phyloP scores from a whole-genome alignment of 2,113 vertebrate genomes.

The Tylochromis polylepis region DNA sequence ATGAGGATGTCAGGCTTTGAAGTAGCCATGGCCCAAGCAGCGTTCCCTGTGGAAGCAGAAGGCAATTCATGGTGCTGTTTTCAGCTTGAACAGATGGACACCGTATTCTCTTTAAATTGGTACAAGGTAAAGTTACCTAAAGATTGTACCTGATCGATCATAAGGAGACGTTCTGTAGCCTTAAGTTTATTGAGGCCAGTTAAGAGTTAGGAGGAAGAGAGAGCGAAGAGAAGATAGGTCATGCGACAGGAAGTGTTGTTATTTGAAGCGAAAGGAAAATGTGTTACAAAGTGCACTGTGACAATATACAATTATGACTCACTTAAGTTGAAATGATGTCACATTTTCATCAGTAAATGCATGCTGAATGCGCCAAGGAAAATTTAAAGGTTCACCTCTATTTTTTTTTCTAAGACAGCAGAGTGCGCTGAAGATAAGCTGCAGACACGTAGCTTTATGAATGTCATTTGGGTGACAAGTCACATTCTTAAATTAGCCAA shows the following conservation, averaged over 20 bases:
- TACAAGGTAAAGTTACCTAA: slow-evolving; percentile 79
- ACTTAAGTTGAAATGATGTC: neutral
- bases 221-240: slow-evolving; percentile 49
- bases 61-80: neutral
- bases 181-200: slow-evolving; percentile 75
- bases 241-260: slow-evolving; percentile 29
- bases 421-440: slow-evolving; percentile 40
- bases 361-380: neutral
- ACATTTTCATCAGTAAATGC: neutral
- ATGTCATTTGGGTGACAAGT: slow-evolving; percentile 54
- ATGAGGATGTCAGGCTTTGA: slow-evolving; percentile 98
- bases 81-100: neutral
- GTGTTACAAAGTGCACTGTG: neutral
- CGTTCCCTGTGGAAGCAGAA: slow-evolving; percentile 82
- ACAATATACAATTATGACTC: slow-evolving; percentile 20
- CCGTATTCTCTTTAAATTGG: slow-evolving; percentile 58
- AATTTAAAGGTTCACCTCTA: neutral
- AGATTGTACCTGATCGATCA: slow-evolving; percentile 84
- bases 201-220: slow-evolving; percentile 58
- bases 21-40: slow-evolving; percentile 98
- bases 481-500: slow-evolving; percentile 56
- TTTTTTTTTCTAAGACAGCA: neutral
- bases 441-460: slow-evolving; percentile 16
- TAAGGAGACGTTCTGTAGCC: slow-evolving; percentile 82
- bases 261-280: slow-evolving; percentile 27